Evolutionary conservation across 2,797 vertebrate genomes (phyloP), one percentile per base, ranked within the genome.

Genomic region (Lacerta bilineata): DNA sequence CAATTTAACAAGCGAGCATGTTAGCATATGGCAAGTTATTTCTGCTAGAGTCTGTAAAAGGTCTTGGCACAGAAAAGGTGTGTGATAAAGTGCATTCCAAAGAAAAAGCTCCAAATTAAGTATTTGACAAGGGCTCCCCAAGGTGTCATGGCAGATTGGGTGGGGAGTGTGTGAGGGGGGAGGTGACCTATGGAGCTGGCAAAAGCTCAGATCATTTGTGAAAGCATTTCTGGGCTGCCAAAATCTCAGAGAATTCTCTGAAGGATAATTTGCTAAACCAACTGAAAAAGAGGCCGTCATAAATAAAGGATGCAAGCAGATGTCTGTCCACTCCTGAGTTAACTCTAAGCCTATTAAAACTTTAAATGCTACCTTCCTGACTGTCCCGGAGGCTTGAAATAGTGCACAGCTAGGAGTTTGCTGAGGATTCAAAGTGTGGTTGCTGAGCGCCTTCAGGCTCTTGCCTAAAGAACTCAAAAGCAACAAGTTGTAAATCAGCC

Each of bases 81-180:
- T 94, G 93, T 92, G 96, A 95, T 93, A 96, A 94, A 97, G 92
- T 89, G 86, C 93, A 94, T 94, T 96, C 89, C 95, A 96, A 96
- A 93, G 87, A 59, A 39, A 91, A 90, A 93, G 84, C 89, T 92
- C 88, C 92, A 94, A 96, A 95, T 94, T 94, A 95, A 96, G 91
- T 94, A 95, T 94, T 95, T 94, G 91, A 95, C 93, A 95, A 95
- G 7, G 1, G 94, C 94, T 94, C 96, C 94, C 95, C 96, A 90
- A 90, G 50, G 86, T 87, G 71, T 76, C 39, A 64, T 76, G 80
- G 86, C 80, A 76, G 55, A 74, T 36, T 64, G 59, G 39, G 59
- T 55, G 46, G 71, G 71, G 13, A 50, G 50, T 50, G 7, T 20
- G 90, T 20, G 55, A 81, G 88, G 72, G 83, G 91, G 84, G 8